Conservation (phyloP, 1,140 invertebrate species). For the Drosophila melanogaster region Release_6_plus_ISO1_MT NT_037436.4:16203001-16203500, state of each 20-base stretch:
- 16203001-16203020: slow-evolving; percentile 59
- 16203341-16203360: slow-evolving; percentile 25
- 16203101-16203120: slow-evolving; percentile 19
- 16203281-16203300: slow-evolving; percentile 50
- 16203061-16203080: slow-evolving; percentile 35
- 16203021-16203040: slow-evolving; percentile 41
- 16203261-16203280: slow-evolving; percentile 45
- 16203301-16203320: slow-evolving; percentile 47
- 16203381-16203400: slow-evolving; percentile 11
- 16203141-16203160: slow-evolving; percentile 54
- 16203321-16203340: slow-evolving; percentile 47
- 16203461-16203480: neutral
- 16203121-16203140: slow-evolving; percentile 53
- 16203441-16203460: no score
- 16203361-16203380: slow-evolving; percentile 1
- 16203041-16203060: slow-evolving; percentile 27
- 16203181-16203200: neutral
- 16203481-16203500: neutral
- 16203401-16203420: neutral
- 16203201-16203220: slow-evolving; percentile 4
- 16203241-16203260: slow-evolving; percentile 41
- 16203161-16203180: slow-evolving; percentile 32
- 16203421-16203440: no score
- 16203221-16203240: slow-evolving; percentile 32
- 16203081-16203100: slow-evolving; percentile 17